phyloP scores from a whole-genome alignment of 2,797 vertebrate species.

The Vultur gryphus region DNA sequence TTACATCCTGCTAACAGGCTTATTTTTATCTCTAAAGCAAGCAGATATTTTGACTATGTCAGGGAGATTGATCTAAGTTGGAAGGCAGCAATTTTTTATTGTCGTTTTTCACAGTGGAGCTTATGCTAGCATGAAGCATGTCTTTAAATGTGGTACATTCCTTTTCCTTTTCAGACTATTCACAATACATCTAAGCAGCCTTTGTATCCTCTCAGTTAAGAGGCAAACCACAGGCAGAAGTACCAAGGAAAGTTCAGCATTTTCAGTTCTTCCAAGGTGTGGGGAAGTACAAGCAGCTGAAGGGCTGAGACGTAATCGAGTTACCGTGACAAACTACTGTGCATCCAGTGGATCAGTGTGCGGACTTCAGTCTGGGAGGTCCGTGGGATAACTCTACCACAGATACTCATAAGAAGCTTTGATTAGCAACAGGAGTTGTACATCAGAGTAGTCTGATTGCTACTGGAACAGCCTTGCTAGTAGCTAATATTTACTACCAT shows the following conservation, averaged over 20 bases:
- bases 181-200: not conserved
- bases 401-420: not conserved
- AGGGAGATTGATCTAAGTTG: constrained; percentile 8
- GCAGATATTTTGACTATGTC: not conserved
- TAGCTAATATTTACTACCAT: not conserved
- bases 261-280: not conserved
- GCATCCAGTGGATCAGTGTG: not conserved
- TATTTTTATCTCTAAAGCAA: constrained; percentile 34
- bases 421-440: not conserved
- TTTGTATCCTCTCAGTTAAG: not conserved
- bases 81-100: constrained; percentile 12
- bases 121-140: not conserved
- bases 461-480: not conserved
- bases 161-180: not conserved
- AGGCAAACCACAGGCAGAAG: not conserved
- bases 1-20: constrained; percentile 14
- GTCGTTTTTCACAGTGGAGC: not conserved
- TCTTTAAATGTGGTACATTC: not conserved
- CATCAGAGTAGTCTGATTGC: not conserved
- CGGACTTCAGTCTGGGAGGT: not conserved
- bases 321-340: not conserved
- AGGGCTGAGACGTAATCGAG: not conserved
- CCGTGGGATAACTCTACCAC: not conserved
- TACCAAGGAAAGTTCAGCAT: not conserved
- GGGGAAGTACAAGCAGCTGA: not conserved